Evolutionary conservation across 2,113 vertebrate species (phyloP), one percentile per base, ranked within the genome.

Genomic region (Proteles cristata): DNA sequence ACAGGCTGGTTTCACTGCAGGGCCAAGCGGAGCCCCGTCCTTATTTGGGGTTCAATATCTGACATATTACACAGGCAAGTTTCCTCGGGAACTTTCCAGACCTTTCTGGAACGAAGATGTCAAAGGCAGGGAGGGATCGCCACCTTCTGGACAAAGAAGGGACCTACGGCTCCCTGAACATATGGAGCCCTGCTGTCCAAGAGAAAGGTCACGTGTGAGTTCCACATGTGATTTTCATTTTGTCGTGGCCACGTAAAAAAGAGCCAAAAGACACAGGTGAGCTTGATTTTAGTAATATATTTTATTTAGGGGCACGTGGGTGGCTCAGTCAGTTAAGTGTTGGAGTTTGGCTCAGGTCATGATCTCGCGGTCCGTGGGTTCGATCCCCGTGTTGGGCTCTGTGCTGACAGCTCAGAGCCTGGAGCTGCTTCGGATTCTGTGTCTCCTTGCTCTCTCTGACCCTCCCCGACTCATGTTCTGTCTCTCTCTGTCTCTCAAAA

Each of bases 81-180:
- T 61, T 87, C 71, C 87, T 79, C 39, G 39, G 63, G 74, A 91
- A 87, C 5, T 33, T 88, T 93, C 94, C 81, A 94, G 96, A 94
- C 12, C 21, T 92, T 96, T 81, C 94, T n/a, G n/a, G 71, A 84
- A 79, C 0, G 11, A 55, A 92, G 35, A 23, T 26, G 50, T 66
- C 39, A 76, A 89, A 74, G 89, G 73, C 48, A 76, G 76, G 48
- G 43, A 68, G 28, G 26, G 43, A 76, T 81, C 9, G 58, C 94
- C 92, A 90, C 63, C 92, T 97, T 81, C 73, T 92, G 96, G 94
- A 88, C 16, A 89, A 90, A 92, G 80, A 39, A 43, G 61, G 92
- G 21, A 83, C 63, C 55, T 74, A 31, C 1, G 9, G 39, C 39
- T 69, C 31, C 58, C 85, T 17, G 28, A 74, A 63, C 31, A 0